These are phyloP conservation scores for Dynastes maya DNA, from an alignment of 2,888 invertebrate genomes.

Conservation along the genomic window DNA sequence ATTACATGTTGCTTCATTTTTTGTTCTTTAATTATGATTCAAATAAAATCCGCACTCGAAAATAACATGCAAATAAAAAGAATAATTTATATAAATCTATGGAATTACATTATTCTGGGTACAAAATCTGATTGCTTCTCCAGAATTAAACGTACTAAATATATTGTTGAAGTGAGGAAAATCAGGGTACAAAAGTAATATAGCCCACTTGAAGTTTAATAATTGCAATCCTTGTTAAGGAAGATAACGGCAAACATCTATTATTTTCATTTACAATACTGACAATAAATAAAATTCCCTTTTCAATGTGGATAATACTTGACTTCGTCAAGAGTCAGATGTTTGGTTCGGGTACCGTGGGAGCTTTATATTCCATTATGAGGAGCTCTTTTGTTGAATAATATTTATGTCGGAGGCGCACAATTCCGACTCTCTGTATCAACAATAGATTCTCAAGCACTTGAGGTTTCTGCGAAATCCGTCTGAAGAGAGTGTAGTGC, in stretches of 20 bases:
- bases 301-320: constrained; percentile 54
- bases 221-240: background rate
- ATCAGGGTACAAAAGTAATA: too few species aligned
- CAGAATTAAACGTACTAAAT: too few species aligned
- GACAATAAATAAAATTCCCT: constrained; percentile 49
- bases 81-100: too few species aligned
- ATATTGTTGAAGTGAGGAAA: too few species aligned
- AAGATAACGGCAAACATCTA: constrained; percentile 40
- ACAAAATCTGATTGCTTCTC: too few species aligned
- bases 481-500: constrained; percentile 56
- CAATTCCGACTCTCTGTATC: constrained; percentile 66
- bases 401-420: constrained; percentile 67
- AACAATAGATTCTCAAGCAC: constrained; percentile 65
- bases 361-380: constrained; percentile 65
- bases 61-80: too few species aligned
- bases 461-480: constrained; percentile 60
- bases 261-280: constrained; percentile 49
- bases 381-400: constrained; percentile 65
- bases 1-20: too few species aligned
- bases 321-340: constrained; percentile 53
- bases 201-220: too few species aligned
- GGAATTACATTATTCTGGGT: too few species aligned
- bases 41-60: too few species aligned
- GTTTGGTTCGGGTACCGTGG: constrained; percentile 55
- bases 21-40: too few species aligned